These are phyloP conservation scores for Pentamera pediparva DNA, from an alignment of 53 echinoderm and acorn worm genomes.

Conservation along the genomic window DNA sequence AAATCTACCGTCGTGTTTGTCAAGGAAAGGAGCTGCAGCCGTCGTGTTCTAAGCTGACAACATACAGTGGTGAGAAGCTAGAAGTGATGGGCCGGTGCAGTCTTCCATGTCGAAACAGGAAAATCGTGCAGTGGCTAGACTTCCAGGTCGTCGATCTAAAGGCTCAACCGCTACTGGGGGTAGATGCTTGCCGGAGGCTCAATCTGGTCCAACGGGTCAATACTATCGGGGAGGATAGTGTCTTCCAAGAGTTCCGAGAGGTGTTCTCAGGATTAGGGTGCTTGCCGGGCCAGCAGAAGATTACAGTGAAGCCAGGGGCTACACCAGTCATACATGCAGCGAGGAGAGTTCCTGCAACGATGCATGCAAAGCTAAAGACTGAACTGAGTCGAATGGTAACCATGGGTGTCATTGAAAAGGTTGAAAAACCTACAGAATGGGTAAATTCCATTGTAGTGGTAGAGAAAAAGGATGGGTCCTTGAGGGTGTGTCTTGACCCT, in stretches of 20 bases:
- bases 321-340: slow-evolving; percentile 28
- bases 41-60: neutral
- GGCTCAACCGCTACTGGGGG: slow-evolving; percentile 24
- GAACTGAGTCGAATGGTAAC: slow-evolving; percentile 49
- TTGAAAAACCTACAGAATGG: slow-evolving; percentile 54
- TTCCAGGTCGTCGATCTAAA: slow-evolving; percentile 36
- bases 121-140: neutral
- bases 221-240: neutral
- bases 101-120: neutral
- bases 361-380: slow-evolving; percentile 25
- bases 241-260: slow-evolving; percentile 16
- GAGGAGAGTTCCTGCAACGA: slow-evolving; percentile 32
- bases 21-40: neutral
- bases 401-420: slow-evolving; percentile 28
- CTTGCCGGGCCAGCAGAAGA: slow-evolving; percentile 28
- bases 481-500: slow-evolving; percentile 48
- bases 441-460: slow-evolving; percentile 44
- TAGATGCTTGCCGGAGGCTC: slow-evolving; percentile 17
- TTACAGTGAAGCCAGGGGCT: slow-evolving; percentile 4
- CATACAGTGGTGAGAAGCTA: slow-evolving; percentile 38
- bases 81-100: neutral
- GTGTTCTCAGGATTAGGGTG: slow-evolving; percentile 37
- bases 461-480: slow-evolving; percentile 17
- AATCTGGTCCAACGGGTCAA: slow-evolving; percentile 7
- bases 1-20: slow-evolving; percentile 5